Conservation (phyloP, 2,113 vertebrate genomes). For the Bubo bubo region DNA sequence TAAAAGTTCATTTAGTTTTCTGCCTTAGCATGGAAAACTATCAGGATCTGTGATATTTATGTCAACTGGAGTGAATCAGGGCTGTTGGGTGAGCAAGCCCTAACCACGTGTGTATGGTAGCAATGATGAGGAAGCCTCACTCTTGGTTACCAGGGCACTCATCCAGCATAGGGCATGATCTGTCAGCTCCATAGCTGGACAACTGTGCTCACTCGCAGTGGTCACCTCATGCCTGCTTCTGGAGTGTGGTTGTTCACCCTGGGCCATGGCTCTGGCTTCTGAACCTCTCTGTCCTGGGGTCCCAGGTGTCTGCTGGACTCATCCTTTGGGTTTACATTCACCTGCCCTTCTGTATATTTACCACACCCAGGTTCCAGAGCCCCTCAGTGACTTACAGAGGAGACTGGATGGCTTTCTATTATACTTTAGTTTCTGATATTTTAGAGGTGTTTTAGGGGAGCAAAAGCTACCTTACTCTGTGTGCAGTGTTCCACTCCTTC, state of each 20-base stretch:
- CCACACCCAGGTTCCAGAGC: background rate
- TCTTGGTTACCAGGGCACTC: background rate
- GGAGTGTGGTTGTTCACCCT: background rate
- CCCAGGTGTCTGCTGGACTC: background rate
- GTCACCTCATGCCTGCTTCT: background rate
- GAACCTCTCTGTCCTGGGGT: background rate
- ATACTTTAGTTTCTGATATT: background rate
- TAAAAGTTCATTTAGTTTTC: background rate
- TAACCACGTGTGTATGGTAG: background rate
- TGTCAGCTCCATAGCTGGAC: background rate
- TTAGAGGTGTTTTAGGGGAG: background rate
- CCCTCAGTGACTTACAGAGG: background rate
- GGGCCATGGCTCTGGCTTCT: background rate
- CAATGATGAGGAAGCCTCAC: background rate
- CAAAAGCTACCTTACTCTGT: background rate
- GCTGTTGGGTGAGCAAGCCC: background rate
- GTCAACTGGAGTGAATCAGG: background rate
- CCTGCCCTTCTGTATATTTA: background rate
- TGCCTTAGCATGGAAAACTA: background rate
- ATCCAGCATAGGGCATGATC: background rate
- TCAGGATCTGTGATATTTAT: background rate
- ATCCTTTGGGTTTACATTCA: background rate
- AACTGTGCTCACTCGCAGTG: background rate
- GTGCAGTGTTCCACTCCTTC: background rate
- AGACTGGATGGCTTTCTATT: background rate